Evolutionary conservation across 2,113 vertebrate species (phyloP).

Genomic region (Solenodon paradoxus): DNA sequence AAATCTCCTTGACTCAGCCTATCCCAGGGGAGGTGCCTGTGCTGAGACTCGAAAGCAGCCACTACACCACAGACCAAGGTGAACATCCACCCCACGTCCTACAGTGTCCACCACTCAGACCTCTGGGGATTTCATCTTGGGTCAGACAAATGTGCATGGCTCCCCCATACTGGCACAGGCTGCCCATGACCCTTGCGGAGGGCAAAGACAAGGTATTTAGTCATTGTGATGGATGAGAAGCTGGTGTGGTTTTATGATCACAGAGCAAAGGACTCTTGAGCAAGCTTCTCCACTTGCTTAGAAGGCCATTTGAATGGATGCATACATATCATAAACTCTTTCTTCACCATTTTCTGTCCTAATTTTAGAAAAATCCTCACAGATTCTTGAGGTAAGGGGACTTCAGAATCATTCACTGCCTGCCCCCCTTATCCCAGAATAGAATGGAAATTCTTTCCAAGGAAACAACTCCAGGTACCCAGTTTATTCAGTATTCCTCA

Average conservation of each 20-base stretch:
- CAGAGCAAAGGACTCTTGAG: background rate
- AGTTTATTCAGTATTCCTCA: background rate
- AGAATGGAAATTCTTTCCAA: background rate
- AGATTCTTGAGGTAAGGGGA: background rate
- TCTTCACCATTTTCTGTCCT: background rate
- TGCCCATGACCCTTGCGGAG: background rate
- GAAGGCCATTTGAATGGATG: background rate
- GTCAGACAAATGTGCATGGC: too few relatives aligned
- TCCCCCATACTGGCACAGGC: too few relatives aligned
- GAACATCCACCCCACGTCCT: too few relatives aligned
- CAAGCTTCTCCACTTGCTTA: too few relatives aligned
- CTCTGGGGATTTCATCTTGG: background rate
- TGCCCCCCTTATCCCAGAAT: background rate
- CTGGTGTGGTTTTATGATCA: too few relatives aligned
- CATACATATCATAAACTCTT: too few relatives aligned
- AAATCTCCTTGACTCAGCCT: background rate
- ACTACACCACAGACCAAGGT: too few relatives aligned
- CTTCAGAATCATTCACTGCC: background rate
- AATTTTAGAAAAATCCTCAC: background rate
- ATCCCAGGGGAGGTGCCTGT: background rate
- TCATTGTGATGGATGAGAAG: background rate
- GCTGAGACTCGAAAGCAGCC: background rate
- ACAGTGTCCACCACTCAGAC: background rate
- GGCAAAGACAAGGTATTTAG: background rate
- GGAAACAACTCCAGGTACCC: background rate